Evolutionary conservation across 2,797 vertebrate genomes (phyloP).

Genomic region (Sebastes elongatus): DNA sequence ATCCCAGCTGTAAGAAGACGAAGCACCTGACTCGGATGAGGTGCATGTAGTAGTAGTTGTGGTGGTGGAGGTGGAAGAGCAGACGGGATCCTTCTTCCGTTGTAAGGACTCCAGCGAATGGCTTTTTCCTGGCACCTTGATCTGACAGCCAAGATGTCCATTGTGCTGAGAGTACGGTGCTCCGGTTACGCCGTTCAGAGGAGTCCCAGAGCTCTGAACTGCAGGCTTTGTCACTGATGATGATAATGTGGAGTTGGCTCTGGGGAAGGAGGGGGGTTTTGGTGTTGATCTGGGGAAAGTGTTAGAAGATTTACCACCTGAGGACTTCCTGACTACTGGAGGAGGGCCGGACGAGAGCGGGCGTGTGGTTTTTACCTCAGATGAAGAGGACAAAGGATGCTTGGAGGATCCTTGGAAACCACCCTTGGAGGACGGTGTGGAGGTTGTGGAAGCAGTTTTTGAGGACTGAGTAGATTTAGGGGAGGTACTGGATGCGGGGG

Average conservation of each 20-base stretch:
- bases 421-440: conserved; percentile 41
- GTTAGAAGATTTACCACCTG: conserved; percentile 72
- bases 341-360: conserved; percentile 63
- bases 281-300: conserved; percentile 76
- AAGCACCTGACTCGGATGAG: conserved; percentile 91
- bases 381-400: conserved; percentile 22
- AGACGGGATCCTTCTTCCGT: conserved; percentile 80
- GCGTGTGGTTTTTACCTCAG: conserved; percentile 48
- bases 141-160: conserved; percentile 67
- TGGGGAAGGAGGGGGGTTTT: conserved; percentile 76
- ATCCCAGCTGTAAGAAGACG: conserved; percentile 92
- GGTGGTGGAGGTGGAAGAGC: conserved; percentile 77
- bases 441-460: conserved; percentile 53
- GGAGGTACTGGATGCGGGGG: conserved; percentile 58
- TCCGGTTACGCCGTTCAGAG: conserved; percentile 65
- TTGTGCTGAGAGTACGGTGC: conserved; percentile 77
- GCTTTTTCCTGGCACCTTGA: conserved; percentile 82
- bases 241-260: conserved; percentile 74
- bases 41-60: conserved; percentile 85
- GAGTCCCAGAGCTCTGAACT: conserved; percentile 50
- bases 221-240: conserved; percentile 69
- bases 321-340: conserved; percentile 59
- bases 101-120: conserved; percentile 93
- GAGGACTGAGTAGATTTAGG: conserved; percentile 54
- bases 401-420: conserved; percentile 41